Percentiles rank a stretch among this genome's conserved stretches.
phyloP scores from a whole-genome alignment of 2,888 invertebrate species.

The Anticlea derivata region DNA sequence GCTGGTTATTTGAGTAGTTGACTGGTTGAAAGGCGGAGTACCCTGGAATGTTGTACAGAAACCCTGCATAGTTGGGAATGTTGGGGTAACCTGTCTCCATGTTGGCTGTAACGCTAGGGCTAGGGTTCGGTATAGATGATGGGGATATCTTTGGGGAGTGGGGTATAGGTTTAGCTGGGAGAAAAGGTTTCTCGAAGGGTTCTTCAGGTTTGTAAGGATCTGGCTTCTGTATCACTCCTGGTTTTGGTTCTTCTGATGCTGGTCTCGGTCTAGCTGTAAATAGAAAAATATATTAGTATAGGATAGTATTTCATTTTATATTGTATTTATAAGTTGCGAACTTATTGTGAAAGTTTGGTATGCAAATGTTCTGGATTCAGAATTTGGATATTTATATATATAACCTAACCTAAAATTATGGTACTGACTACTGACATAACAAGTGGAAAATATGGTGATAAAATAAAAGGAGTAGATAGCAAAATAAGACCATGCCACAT shows the following conservation, averaged over 20 bases:
- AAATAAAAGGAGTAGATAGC: constrained; percentile 3
- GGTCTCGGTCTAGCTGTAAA: constrained; percentile 39
- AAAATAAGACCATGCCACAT: constrained; percentile 13
- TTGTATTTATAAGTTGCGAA: no score
- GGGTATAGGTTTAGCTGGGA: constrained; percentile 61
- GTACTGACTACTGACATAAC: neutral
- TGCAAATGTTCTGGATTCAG: constrained; percentile 10
- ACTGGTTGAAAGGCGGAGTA: constrained; percentile 78
- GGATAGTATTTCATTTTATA: no score
- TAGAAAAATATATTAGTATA: constrained; percentile 23
- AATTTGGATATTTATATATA: no score
- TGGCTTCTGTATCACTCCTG: constrained; percentile 52
- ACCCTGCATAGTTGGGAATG: constrained; percentile 68
- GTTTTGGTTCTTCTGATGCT: constrained; percentile 48
- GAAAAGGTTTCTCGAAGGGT: constrained; percentile 60
- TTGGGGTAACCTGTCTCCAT: constrained; percentile 66
- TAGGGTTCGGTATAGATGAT: constrained; percentile 78
- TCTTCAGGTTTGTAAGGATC: constrained; percentile 52
- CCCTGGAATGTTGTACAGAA: constrained; percentile 72
- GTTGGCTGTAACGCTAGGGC: constrained; percentile 66
- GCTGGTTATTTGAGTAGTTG: constrained; percentile 57
- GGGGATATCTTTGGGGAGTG: constrained; percentile 76
- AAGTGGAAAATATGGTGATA: constrained; percentile 17
- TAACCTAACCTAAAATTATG: no score
- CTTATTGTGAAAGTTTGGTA: constrained; percentile 9